These are phyloP conservation scores for Anas platyrhynchos DNA, from an alignment of 2,113 vertebrate species.

Conservation along the genomic window DNA sequence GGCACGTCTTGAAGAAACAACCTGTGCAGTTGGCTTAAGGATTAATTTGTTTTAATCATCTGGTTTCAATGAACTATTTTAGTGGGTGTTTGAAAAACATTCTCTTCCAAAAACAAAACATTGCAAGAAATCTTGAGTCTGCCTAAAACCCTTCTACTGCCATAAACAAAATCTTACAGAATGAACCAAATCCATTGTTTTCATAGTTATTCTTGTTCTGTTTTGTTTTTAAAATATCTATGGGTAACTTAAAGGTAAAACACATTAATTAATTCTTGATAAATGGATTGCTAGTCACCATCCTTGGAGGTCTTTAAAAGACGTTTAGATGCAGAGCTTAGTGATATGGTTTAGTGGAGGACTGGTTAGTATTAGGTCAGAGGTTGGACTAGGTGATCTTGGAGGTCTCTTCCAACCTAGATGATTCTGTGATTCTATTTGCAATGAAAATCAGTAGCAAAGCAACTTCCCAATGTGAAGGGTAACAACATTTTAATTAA, in stretches of 20 bases:
- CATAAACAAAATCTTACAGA: not conserved
- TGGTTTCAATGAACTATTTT: not conserved
- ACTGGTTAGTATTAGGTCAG: too few relatives aligned
- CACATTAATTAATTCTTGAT: not conserved
- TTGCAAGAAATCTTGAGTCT: not conserved
- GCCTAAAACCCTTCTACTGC: not conserved
- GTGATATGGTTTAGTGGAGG: too few relatives aligned
- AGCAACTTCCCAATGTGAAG: not conserved
- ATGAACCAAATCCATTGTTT: not conserved
- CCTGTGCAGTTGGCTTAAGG: not conserved
- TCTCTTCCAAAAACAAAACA: not conserved
- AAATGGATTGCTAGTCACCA: not conserved
- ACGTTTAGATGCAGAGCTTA: too few relatives aligned
- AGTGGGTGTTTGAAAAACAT: not conserved
- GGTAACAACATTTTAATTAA: not conserved
- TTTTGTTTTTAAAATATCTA: not conserved
- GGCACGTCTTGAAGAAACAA: not conserved
- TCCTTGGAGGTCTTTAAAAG: too few relatives aligned
- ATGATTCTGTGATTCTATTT: not conserved
- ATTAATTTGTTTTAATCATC: not conserved
- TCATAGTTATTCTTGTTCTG: not conserved
- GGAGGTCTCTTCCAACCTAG: too few relatives aligned
- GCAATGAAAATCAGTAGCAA: not conserved
- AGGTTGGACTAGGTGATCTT: too few relatives aligned
- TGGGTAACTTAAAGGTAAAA: not conserved